These are phyloP conservation scores for Beroe ovata DNA, from an alignment of 37 sponge, comb jelly and placozoan species.

Conservation along the genomic window DNA sequence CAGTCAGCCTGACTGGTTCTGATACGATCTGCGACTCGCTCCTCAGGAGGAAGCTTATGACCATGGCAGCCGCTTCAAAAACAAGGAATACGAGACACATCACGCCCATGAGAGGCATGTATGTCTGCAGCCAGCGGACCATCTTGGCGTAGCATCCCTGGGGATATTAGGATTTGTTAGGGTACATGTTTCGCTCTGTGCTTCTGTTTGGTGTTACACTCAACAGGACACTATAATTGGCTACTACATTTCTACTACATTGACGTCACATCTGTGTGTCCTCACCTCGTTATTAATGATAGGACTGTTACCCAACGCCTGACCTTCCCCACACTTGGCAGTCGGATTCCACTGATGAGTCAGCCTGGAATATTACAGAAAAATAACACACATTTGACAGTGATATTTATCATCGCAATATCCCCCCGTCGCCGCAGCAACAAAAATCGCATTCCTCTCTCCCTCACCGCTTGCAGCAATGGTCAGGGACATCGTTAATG, in stretches of 20 bases:
- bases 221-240: no score
- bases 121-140: constrained; percentile 29
- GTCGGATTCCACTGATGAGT: constrained; percentile 59
- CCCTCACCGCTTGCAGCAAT: constrained; percentile 13
- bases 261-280: no score
- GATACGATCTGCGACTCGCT: background rate
- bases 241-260: no score
- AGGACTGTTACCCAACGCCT: constrained; percentile 37
- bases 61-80: background rate
- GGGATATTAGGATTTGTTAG: no score
- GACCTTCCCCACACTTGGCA: constrained; percentile 27
- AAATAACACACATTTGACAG: no score
- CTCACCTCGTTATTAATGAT: constrained; percentile 56
- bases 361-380: no score
- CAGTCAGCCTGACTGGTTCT: background rate
- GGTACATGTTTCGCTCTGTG: no score
- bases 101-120: constrained; percentile 66
- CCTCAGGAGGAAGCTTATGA: constrained; percentile 2
- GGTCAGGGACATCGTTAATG: constrained; percentile 28
- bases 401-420: no score
- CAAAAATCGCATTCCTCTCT: background rate
- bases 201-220: no score
- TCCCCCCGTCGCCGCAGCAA: no score
- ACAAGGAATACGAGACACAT: constrained; percentile 15
- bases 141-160: constrained; percentile 62